These are phyloP conservation scores for Heteropelma amictum DNA, from an alignment of 2,888 invertebrate species.

Conservation along the genomic window DNA sequence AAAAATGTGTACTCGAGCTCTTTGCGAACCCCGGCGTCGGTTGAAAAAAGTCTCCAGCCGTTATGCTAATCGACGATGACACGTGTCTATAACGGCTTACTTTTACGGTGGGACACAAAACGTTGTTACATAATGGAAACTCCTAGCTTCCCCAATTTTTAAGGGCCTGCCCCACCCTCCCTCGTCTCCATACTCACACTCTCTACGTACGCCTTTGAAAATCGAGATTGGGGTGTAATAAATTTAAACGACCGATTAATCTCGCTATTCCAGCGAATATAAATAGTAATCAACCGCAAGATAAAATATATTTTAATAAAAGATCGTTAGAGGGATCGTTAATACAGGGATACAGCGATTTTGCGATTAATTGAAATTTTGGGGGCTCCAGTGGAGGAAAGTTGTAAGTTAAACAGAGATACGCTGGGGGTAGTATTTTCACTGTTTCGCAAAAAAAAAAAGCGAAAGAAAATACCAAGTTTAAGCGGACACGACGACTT, in stretches of 20 bases:
- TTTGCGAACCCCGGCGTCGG: constrained; percentile 8
- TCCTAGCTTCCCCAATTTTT: constrained; percentile 1
- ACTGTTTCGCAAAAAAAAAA: neutral
- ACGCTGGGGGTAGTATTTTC: neutral
- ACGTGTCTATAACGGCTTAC: constrained; percentile 73
- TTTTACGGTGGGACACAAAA: constrained; percentile 66
- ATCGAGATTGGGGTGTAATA: constrained; percentile 39
- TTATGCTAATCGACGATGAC: constrained; percentile 74
- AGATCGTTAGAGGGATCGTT: constrained; percentile 18
- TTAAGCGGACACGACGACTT: constrained; percentile 57
- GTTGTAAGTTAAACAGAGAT: no score
- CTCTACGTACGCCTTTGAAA: neutral
- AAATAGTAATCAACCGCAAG: neutral
- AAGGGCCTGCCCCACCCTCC: neutral
- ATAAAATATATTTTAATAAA: constrained; percentile 16
- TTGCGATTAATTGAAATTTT: constrained; percentile 49
- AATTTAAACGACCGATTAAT: constrained; percentile 61
- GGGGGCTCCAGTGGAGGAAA: neutral
- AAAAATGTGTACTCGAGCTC: constrained; percentile 65
- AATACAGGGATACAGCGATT: constrained; percentile 22
- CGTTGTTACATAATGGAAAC: constrained; percentile 17
- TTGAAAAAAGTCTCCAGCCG: constrained; percentile 63
- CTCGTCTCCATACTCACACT: neutral
- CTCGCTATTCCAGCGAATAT: neutral
- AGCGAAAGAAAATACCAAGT: constrained; percentile 43